phyloP scores from a whole-genome alignment of 2,113 vertebrate genomes.

The Ageneiosus marmoratus region DNA sequence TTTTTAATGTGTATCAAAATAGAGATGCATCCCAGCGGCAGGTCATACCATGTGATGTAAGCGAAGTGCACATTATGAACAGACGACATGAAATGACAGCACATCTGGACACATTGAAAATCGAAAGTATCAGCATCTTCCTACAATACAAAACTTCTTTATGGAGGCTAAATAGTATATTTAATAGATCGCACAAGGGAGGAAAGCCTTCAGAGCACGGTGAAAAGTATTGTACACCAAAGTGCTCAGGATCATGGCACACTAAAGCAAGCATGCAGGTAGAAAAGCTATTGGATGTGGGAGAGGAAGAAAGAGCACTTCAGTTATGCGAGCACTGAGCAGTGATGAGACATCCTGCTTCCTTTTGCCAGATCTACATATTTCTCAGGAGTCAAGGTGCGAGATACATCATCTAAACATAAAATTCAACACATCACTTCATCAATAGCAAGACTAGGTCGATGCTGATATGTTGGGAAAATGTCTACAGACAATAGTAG shows the following conservation, averaged over 20 bases:
- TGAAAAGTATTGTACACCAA: background rate
- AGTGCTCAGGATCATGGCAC: background rate
- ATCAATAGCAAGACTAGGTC: background rate
- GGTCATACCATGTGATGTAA: background rate
- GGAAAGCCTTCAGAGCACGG: background rate
- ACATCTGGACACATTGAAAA: background rate
- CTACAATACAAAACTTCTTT: background rate
- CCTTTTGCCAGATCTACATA: background rate
- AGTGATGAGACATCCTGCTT: background rate
- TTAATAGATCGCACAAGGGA: background rate
- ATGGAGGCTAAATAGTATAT: background rate
- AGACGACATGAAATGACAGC: background rate
- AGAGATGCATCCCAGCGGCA: background rate
- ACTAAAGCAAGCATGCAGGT: background rate
- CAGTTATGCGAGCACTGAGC: too few relatives aligned
- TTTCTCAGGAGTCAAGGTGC: background rate
- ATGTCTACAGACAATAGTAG: background rate
- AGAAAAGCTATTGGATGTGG: background rate
- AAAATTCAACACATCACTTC: background rate
- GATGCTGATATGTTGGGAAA: background rate
- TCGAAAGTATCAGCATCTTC: background rate
- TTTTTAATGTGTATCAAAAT: background rate
- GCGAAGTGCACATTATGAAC: background rate
- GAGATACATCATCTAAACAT: background rate
- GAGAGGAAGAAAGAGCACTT: background rate